Conservation (phyloP, 2,888 invertebrate species). For the Himalopsyche kuldschensis region DNA sequence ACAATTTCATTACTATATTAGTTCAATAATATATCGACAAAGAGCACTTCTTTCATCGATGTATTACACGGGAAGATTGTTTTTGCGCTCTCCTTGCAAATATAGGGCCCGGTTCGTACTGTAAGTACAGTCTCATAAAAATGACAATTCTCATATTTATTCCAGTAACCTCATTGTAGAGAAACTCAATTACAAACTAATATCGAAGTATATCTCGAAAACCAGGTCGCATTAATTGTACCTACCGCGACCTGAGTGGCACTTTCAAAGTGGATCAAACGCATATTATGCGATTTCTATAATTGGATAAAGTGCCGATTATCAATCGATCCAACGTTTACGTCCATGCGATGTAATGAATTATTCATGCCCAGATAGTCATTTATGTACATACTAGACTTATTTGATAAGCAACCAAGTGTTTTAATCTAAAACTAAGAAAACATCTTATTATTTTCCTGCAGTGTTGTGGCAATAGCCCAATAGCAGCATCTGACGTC, state of each 20-base stretch:
- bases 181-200: not conserved
- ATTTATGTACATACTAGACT: not conserved
- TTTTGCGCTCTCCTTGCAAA: too few relatives aligned
- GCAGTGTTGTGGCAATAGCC: too few relatives aligned
- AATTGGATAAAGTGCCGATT: not conserved
- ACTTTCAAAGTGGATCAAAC: not conserved
- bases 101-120: too few relatives aligned
- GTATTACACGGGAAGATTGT: too few relatives aligned
- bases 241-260: not conserved
- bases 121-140: too few relatives aligned
- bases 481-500: too few relatives aligned
- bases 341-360: not conserved
- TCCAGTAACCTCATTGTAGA: not conserved
- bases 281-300: not conserved
- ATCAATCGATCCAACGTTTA: not conserved
- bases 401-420: not conserved
- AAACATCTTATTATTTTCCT: too few relatives aligned
- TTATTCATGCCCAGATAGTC: not conserved
- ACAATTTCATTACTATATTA: too few relatives aligned
- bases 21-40: too few relatives aligned
- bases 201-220: not conserved
- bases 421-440: too few relatives aligned
- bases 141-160: not conserved
- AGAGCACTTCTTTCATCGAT: too few relatives aligned
- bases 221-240: not conserved